Evolutionary conservation across 2,797 vertebrate species (phyloP).

Genomic region (Molossus molossus): DNA sequence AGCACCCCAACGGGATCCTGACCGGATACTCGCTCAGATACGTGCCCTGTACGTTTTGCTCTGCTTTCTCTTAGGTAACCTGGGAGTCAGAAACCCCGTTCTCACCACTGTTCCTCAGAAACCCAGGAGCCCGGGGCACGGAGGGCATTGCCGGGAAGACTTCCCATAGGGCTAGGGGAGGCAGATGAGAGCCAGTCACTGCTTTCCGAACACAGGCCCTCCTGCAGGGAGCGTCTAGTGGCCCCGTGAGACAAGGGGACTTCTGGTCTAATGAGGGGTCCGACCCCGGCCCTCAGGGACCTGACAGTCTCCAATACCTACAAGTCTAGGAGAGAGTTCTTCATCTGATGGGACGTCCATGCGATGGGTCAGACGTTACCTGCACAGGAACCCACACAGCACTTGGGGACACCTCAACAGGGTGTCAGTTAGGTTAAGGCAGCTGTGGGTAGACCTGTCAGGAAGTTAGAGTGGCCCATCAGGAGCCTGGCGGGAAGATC

Average conservation of each 20-base stretch:
- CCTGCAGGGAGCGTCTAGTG: background rate
- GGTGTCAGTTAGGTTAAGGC: background rate
- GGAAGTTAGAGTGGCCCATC: background rate
- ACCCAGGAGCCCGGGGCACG: background rate
- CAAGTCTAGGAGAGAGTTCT: background rate
- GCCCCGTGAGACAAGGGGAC: background rate
- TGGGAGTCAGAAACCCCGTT: background rate
- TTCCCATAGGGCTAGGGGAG: background rate
- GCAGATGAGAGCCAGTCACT: background rate
- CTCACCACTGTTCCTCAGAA: background rate
- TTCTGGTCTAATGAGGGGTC: background rate
- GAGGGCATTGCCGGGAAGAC: background rate
- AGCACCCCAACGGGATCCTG: slow-evolving; percentile 96
- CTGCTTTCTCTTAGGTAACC: background rate
- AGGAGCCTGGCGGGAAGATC: background rate
- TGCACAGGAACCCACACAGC: background rate
- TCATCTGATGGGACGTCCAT: background rate
- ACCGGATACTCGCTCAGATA: slow-evolving; percentile 95
- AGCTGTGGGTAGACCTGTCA: background rate
- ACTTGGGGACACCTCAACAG: background rate
- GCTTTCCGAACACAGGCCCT: background rate
- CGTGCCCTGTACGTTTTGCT: slow-evolving; percentile 91
- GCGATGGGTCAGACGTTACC: accelerated
- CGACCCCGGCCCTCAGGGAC: background rate
- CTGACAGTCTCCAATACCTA: background rate